These are phyloP conservation scores for Sebastes glaucus DNA, from an alignment of 2,797 vertebrate genomes.

Conservation along the genomic window DNA sequence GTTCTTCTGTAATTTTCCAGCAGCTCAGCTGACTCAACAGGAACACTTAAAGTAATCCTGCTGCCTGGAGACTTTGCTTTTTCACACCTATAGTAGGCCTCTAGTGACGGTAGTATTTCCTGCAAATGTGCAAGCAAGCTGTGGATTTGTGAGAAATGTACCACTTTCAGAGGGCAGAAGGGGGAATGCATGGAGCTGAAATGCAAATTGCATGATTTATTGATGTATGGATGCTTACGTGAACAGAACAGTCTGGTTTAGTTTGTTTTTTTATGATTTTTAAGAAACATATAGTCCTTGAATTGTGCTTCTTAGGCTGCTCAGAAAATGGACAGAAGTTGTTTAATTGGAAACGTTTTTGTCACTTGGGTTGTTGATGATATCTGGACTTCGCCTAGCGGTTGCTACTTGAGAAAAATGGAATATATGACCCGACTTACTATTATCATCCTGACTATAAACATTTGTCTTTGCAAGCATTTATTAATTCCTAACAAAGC, in stretches of 20 bases:
- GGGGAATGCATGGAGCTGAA: not conserved
- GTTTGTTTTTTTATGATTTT: not conserved
- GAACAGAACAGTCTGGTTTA: not conserved
- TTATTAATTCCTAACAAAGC: too few species aligned
- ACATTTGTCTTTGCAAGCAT: too few species aligned
- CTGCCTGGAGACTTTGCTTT: slow-evolving; percentile 7
- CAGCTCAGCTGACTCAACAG: slow-evolving; percentile 23
- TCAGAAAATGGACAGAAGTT: not conserved
- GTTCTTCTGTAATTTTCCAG: slow-evolving; percentile 26
- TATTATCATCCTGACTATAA: too few species aligned
- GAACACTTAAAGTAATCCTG: not conserved
- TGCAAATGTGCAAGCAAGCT: slow-evolving; percentile 29
- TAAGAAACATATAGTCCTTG: not conserved
- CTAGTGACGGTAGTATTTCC: not conserved
- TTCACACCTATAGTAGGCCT: slow-evolving; percentile 24
- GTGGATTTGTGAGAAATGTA: not conserved
- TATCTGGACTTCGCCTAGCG: too few species aligned
- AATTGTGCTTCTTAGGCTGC: not conserved
- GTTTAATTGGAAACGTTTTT: not conserved
- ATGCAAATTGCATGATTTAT: not conserved
- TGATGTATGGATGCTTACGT: not conserved
- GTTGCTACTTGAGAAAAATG: too few species aligned
- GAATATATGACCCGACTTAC: too few species aligned
- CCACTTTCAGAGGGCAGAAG: not conserved
- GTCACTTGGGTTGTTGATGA: not conserved